These are phyloP conservation scores for Drosophila elegans DNA, from an alignment of 1,140 invertebrate genomes.

Conservation along the genomic window DNA sequence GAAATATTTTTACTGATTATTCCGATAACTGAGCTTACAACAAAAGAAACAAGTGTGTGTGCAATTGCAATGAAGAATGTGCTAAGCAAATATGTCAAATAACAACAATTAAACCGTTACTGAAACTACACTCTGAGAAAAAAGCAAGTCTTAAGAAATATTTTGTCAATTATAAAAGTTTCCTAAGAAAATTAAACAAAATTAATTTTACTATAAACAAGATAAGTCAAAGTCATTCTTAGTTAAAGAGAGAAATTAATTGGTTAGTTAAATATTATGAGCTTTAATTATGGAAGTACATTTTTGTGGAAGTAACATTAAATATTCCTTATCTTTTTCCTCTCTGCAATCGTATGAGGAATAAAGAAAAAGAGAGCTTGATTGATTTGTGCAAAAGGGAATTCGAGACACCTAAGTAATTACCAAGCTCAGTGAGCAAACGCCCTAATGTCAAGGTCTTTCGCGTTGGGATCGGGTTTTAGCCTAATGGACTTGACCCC, in stretches of 20 bases:
- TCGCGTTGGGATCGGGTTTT: constrained; percentile 26
- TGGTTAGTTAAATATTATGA: too few relatives aligned
- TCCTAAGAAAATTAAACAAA: background rate
- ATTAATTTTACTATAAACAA: too few relatives aligned
- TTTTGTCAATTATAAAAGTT: background rate
- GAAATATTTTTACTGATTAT: constrained; percentile 9
- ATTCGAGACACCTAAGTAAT: constrained; percentile 24
- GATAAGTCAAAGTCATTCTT: too few relatives aligned
- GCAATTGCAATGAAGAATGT: constrained; percentile 26
- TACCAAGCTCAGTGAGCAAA: constrained; percentile 37
- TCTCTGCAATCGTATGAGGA: background rate
- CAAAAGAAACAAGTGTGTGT: constrained; percentile 18
- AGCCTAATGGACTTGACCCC: constrained; percentile 61
- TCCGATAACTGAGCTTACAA: constrained; percentile 6
- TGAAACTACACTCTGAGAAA: background rate
- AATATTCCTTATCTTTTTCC: background rate
- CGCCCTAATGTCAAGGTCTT: constrained; percentile 71
- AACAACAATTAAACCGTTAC: constrained; percentile 17
- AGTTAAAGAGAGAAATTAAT: too few relatives aligned
- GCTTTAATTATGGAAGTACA: too few relatives aligned
- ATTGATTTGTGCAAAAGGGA: constrained; percentile 48
- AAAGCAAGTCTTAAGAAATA: background rate
- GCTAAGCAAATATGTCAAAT: constrained; percentile 27
- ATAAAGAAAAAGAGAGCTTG: constrained; percentile 26
- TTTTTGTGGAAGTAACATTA: too few relatives aligned